Percentiles rank a stretch among this genome's conserved stretches.
phyloP scores from a whole-genome alignment of 1,140 invertebrate species.

The Zaprionus davidi region DNA sequence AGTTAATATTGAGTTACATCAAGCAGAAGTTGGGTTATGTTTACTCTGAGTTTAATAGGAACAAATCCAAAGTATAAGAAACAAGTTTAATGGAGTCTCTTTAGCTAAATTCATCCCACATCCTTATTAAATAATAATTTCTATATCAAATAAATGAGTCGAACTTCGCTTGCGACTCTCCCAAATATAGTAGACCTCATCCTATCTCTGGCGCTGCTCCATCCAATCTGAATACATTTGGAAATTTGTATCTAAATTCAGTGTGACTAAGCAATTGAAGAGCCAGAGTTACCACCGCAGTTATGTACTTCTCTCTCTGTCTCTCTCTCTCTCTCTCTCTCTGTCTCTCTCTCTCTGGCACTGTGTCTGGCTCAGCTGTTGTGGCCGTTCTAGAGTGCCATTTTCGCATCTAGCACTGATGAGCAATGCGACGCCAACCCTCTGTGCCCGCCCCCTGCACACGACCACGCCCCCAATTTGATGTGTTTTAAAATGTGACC shows the following conservation, averaged over 20 bases:
- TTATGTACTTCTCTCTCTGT: not conserved
- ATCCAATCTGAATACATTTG: not conserved
- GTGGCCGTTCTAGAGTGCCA: slow-evolving; percentile 21
- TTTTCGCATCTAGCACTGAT: slow-evolving; percentile 31
- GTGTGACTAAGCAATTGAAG: not conserved
- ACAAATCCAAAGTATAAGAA: no score
- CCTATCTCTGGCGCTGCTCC: not conserved
- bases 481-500: slow-evolving; percentile 53
- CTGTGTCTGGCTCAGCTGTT: slow-evolving; percentile 37
- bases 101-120: no score
- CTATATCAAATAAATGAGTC: not conserved
- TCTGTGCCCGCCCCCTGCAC: not conserved
- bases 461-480: slow-evolving; percentile 25
- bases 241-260: not conserved
- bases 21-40: no score
- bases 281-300: not conserved
- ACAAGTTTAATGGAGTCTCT: no score
- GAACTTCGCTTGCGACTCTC: not conserved
- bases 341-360: not conserved
- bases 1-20: no score
- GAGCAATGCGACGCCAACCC: slow-evolving; percentile 14
- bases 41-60: no score
- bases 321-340: not conserved
- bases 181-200: no score
- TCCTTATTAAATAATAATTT: no score